These are phyloP conservation scores for Cromileptes altivelis DNA, from an alignment of 2,113 vertebrate genomes.

Conservation along the genomic window DNA sequence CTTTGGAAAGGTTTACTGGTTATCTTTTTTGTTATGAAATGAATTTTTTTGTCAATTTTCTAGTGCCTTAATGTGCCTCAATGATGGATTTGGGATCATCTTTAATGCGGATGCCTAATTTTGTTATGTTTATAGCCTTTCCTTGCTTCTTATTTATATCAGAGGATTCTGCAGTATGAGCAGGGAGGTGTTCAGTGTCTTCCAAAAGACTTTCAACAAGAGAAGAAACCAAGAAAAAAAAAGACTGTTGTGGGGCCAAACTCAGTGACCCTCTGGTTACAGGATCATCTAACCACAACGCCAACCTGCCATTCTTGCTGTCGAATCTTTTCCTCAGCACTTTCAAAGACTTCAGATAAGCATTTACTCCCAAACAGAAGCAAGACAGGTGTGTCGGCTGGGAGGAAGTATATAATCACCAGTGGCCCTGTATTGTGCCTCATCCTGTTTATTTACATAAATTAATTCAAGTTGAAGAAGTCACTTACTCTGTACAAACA, in stretches of 20 bases:
- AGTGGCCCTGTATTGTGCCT: not conserved
- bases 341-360: slow-evolving; percentile 3
- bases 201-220: slow-evolving; percentile 1
- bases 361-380: slow-evolving; percentile 32
- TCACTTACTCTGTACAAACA: not conserved
- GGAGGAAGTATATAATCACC: not conserved
- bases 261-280: slow-evolving; percentile 1
- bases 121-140: not conserved
- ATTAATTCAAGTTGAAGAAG: slow-evolving; percentile 15
- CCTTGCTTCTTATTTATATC: slow-evolving; percentile 30
- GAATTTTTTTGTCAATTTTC: not conserved
- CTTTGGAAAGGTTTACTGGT: not conserved
- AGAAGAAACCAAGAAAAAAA: not conserved
- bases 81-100: not conserved
- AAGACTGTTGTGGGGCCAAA: slow-evolving; percentile 7
- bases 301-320: slow-evolving; percentile 3
- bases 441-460: slow-evolving; percentile 13
- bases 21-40: not conserved
- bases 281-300: not conserved
- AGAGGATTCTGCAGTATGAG: not conserved
- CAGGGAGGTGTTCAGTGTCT: not conserved
- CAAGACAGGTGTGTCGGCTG: not conserved
- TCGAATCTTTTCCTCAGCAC: not conserved
- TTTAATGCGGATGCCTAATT: not conserved
- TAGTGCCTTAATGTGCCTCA: slow-evolving; percentile 41